Evolutionary conservation across 2,888 invertebrate genomes (phyloP).

Genomic region (Apoderus coryli): DNA sequence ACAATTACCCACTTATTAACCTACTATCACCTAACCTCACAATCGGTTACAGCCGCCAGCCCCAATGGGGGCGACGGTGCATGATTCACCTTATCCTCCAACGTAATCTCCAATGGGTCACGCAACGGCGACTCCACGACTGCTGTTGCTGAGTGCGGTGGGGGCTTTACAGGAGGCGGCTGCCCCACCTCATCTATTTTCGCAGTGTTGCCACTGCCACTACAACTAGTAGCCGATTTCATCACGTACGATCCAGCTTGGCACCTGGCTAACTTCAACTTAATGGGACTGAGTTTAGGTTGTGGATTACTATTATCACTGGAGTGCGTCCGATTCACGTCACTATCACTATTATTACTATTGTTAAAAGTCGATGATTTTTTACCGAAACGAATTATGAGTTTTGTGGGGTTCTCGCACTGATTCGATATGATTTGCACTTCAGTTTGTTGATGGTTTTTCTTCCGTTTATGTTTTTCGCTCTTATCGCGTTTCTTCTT

Average conservation of each 20-base stretch:
- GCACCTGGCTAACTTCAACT: constrained; percentile 70
- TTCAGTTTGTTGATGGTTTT: constrained; percentile 37
- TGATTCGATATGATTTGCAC: constrained; percentile 43
- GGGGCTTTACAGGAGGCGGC: constrained; percentile 23
- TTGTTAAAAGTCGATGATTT: constrained; percentile 3
- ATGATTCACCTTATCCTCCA: no score
- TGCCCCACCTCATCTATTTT: constrained; percentile 27
- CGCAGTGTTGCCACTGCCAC: constrained; percentile 23
- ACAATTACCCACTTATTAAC: not conserved
- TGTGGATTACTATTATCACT: constrained; percentile 11
- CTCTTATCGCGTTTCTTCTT: constrained; percentile 39
- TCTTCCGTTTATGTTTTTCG: constrained; percentile 41
- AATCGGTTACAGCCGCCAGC: no score
- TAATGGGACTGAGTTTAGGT: constrained; percentile 55
- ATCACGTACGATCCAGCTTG: constrained; percentile 60
- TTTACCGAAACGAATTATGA: constrained; percentile 61
- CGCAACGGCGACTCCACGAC: constrained; percentile 14
- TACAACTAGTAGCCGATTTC: constrained; percentile 33
- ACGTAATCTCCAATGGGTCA: constrained; percentile 19
- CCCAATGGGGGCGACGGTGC: constrained; percentile 17
- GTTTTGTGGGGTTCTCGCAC: constrained; percentile 45
- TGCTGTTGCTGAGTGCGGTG: constrained; percentile 16
- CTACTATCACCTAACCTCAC: constrained; percentile 74
- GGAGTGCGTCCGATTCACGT: constrained; percentile 2
- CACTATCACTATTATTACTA: constrained; percentile 2